These are phyloP conservation scores for Aurelia aurita DNA, from an alignment of 30 jellyfish, hydroid and myxozoan genomes.

Conservation along the genomic window DNA sequence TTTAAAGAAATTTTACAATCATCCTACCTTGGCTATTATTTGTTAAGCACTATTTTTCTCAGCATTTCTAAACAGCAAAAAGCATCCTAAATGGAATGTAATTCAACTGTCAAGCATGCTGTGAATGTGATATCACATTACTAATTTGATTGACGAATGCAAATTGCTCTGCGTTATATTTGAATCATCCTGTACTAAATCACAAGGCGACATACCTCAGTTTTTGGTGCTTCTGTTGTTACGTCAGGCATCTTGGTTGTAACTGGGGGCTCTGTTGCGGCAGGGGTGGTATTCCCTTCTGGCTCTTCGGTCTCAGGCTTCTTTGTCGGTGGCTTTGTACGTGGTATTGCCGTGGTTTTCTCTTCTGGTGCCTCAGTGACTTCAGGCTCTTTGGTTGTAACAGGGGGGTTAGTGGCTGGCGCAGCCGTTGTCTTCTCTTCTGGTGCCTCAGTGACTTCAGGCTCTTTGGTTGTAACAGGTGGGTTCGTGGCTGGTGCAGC, in stretches of 20 bases:
- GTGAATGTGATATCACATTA: no score
- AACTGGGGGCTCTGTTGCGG: background rate
- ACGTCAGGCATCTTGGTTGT: background rate
- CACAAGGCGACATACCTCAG: background rate
- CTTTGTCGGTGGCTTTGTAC: background rate
- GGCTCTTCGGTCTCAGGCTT: slow-evolving; percentile 11
- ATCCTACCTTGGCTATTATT: no score
- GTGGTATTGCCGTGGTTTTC: background rate
- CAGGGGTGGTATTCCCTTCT: no score
- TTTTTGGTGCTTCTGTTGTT: background rate
- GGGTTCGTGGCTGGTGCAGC: background rate
- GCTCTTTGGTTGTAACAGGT: background rate
- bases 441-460: slow-evolving; percentile 10
- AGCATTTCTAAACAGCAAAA: no score
- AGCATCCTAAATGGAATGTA: no score
- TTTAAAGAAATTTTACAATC: no score
- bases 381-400: slow-evolving; percentile 3
- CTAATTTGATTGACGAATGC: no score
- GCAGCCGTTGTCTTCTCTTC: background rate
- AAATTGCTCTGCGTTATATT: no score
- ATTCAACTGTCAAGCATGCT: no score
- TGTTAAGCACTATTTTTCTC: no score
- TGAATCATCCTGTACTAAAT: no score
- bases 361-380: background rate
- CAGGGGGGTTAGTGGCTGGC: background rate